Base-by-base conservation (phyloP, 1,140 invertebrate genomes). In the Vanessa tameamea region DNA sequence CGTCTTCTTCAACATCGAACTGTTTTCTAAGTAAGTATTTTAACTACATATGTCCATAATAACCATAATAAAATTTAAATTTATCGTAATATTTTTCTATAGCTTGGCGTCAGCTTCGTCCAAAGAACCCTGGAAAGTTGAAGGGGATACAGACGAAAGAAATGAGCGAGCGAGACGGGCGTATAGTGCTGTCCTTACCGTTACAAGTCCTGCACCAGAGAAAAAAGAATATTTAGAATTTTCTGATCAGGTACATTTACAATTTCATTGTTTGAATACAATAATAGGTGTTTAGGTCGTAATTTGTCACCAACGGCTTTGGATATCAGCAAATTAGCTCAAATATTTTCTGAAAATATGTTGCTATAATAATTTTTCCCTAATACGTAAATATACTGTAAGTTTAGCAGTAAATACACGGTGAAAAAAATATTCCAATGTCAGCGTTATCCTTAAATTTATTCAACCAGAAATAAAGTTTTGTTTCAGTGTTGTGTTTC, bases 1-100 rank as follows among this genome's bases (percentile, higher is more conserved):
- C 91, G 98, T 99, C 47, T 99, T 99, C 93, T 98, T 99, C 92
- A 99, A 98, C 88, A 98, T 99, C 81, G 98, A 99, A 89, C 94
- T 99, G 13, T 98, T 98, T 87, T 97, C 96, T 75, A 98, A 97
- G 98, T 99, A 94, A 96, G 95, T 88, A 53, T 37, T 61, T 67
- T 13, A 15, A n/a, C 2, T 26, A 13, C 26, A 13, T 26, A 31
- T 31, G 13, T 43, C 9, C 37, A 9, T 43, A 9, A 23, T 11
- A 31, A 16, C n/a, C 4, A 53, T 7, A 9, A 53, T 20, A 3
- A 20, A 16, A 53, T 53, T 55, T 55, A 16, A n/a, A 55, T 55
- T 16, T 16, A 53, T 3, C 16, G 2, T 11, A 31, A 15, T 61
- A 72, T 71, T 72, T 72, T 64, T 69, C 64, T 37, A 47, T 77